These are phyloP conservation scores for Rhodeus uyekii DNA, from an alignment of 2,797 vertebrate genomes.

Conservation along the genomic window DNA sequence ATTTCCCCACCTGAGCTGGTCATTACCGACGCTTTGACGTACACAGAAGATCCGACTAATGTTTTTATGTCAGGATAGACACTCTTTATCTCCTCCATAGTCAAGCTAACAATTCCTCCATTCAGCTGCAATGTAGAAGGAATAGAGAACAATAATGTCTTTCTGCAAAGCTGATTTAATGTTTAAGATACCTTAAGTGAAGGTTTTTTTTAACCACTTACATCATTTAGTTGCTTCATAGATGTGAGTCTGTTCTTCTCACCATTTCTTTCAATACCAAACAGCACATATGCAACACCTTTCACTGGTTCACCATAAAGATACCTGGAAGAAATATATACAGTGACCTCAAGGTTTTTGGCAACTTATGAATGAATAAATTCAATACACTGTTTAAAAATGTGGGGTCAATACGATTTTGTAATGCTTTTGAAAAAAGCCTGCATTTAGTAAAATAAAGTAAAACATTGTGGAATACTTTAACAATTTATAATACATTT, in stretches of 20 bases:
- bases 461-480: background rate
- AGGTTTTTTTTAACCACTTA: slow-evolving; percentile 44
- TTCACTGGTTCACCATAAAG: slow-evolving; percentile 72
- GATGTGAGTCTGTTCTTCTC: slow-evolving; percentile 68
- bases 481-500: background rate
- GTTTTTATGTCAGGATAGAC: slow-evolving; percentile 62
- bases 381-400: background rate
- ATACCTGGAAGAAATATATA: slow-evolving; percentile 63
- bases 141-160: background rate
- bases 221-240: slow-evolving; percentile 73
- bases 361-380: background rate
- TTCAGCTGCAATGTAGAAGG: slow-evolving; percentile 62
- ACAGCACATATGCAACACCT: slow-evolving; percentile 76
- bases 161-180: background rate
- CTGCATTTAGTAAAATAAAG: background rate
- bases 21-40: slow-evolving; percentile 77
- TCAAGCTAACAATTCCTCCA: slow-evolving; percentile 65
- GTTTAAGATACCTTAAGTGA: background rate
- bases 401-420: background rate
- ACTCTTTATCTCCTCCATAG: slow-evolving; percentile 68
- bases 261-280: slow-evolving; percentile 71
- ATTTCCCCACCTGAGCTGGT: slow-evolving; percentile 69
- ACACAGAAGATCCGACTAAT: slow-evolving; percentile 71
- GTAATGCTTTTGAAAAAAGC: background rate
- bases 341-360: background rate